Evolutionary conservation across 2,888 invertebrate species (phyloP).

Genomic region (Drosophila mettleri): DNA sequence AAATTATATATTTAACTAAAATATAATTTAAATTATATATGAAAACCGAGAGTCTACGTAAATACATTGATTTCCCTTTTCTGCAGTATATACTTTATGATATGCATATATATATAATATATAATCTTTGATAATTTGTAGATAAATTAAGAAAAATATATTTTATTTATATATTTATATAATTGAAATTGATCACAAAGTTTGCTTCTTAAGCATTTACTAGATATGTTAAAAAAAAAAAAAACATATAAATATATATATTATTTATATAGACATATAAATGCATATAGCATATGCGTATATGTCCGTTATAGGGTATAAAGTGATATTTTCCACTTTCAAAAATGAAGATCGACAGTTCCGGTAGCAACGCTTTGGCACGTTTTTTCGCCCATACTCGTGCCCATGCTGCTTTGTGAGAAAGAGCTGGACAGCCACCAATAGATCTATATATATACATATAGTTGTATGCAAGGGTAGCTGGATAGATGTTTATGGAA

Average conservation of each 20-base stretch:
- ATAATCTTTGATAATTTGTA: too few relatives aligned
- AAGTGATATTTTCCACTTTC: conserved; percentile 64
- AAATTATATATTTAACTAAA: too few relatives aligned
- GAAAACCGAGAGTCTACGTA: too few relatives aligned
- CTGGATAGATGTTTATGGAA: conserved; percentile 37
- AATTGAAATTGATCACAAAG: too few relatives aligned
- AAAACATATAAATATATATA: neutral
- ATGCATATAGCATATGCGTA: conserved; percentile 3
- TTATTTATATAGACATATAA: neutral
- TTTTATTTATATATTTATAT: too few relatives aligned
- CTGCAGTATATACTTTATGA: too few relatives aligned
- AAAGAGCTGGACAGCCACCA: conserved; percentile 22
- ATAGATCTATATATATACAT: conserved; percentile 3
- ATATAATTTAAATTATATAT: too few relatives aligned
- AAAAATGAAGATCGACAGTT: conserved; percentile 82
- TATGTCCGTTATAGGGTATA: conserved; percentile 11
- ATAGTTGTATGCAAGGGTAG: conserved; percentile 32
- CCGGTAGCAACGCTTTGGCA: conserved; percentile 66
- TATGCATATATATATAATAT: too few relatives aligned
- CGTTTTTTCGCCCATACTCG: conserved; percentile 37
- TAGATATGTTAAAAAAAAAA: neutral
- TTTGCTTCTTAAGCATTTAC: neutral
- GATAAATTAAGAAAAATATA: too few relatives aligned
- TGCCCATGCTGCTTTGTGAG: conserved; percentile 27
- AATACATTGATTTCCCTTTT: too few relatives aligned